phyloP scores from a whole-genome alignment of 2,113 vertebrate genomes.

The Ceratotherium simum region DNA sequence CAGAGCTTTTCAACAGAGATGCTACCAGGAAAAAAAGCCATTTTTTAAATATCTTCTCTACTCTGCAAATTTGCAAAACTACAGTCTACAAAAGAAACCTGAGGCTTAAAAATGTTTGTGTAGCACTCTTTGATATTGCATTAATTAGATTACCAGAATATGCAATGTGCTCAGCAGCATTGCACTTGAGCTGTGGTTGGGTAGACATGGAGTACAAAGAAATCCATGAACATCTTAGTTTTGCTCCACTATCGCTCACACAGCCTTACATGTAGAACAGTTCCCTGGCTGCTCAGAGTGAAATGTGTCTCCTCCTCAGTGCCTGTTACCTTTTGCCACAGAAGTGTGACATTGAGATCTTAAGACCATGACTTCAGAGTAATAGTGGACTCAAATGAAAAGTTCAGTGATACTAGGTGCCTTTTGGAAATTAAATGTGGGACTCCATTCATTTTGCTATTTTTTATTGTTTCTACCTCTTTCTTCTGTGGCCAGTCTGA shows the following conservation, averaged over 20 bases:
- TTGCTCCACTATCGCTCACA: neutral
- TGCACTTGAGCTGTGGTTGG: neutral
- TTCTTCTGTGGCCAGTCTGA: neutral
- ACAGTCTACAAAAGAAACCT: neutral
- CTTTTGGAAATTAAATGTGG: neutral
- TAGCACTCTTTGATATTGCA: neutral
- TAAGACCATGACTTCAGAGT: neutral
- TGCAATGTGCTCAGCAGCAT: neutral
- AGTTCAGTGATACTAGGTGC: neutral
- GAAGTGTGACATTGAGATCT: neutral
- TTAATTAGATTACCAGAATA: neutral
- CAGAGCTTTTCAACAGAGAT: neutral
- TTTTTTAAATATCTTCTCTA: neutral
- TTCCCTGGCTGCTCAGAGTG: neutral
- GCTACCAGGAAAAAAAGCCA: neutral
- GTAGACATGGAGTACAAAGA: neutral
- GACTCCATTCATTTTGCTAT: neutral
- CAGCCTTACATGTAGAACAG: neutral
- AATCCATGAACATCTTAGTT: neutral
- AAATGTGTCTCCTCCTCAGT: neutral
- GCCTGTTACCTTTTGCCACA: neutral
- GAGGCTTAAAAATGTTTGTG: neutral
- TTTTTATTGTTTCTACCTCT: neutral
- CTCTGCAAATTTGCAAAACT: neutral
- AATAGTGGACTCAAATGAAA: neutral